These are phyloP conservation scores for Scaptomyza tumidula DNA, from an alignment of 2,888 invertebrate genomes.

Conservation along the genomic window DNA sequence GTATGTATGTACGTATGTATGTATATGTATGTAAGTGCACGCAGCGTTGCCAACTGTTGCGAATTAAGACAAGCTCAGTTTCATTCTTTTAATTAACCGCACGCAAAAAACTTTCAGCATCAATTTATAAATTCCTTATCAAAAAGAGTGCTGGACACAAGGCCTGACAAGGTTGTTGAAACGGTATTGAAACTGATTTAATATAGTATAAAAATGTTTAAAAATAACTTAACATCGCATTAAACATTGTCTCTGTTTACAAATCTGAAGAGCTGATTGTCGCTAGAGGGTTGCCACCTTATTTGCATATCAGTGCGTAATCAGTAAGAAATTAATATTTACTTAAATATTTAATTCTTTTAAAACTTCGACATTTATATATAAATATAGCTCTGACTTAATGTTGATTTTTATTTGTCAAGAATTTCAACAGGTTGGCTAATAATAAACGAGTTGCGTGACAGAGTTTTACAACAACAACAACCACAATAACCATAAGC, in stretches of 20 bases:
- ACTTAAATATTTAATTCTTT: neutral
- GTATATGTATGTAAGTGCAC: conserved; percentile 1
- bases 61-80: conserved; percentile 11
- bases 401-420: conserved; percentile 34
- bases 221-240: neutral
- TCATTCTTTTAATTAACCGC: neutral
- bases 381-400: conserved; percentile 43
- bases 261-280: neutral
- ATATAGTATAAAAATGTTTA: neutral
- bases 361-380: conserved; percentile 2
- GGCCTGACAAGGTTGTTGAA: no score
- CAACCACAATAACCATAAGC: conserved; percentile 17
- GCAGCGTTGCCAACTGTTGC: conserved; percentile 56
- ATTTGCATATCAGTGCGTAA: neutral
- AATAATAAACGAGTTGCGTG: conserved; percentile 53
- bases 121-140: neutral
- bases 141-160: neutral
- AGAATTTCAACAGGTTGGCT: conserved; percentile 55
- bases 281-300: neutral
- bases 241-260: neutral
- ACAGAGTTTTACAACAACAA: conserved; percentile 26
- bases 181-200: neutral
- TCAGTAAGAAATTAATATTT: neutral
- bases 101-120: neutral
- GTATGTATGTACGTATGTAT: neutral